Evolutionary conservation across 2,113 vertebrate genomes (phyloP), one percentile per base, ranked within the genome.

Genomic region (Lophochroa leadbeateri): DNA sequence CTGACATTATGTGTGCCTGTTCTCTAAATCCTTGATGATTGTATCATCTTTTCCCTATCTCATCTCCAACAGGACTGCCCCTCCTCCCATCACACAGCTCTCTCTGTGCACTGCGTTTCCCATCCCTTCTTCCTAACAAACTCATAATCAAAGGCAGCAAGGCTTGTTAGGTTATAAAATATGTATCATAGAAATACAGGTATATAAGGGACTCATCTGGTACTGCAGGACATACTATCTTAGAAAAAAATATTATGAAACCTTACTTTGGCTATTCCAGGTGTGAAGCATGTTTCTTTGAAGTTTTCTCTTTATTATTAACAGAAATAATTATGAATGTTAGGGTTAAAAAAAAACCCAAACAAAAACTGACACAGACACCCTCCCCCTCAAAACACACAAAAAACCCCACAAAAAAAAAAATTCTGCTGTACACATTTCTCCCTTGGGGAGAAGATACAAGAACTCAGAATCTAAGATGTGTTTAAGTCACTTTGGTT

Each of bases 281-380:
- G 19, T 43, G 13, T n/a, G n/a, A 87, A 58, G 33, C 6, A 11
- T 13, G 8, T 65, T 80, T 80, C 49, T 74, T 76, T 86, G 52
- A 71, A 37, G 20, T 88, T 89, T 31, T 37, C 15, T 49, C 58
- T 55, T 55, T 33, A 46, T 9, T 7, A 19, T n/a, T 29, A 79
- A 61, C 24, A 72, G 35, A 89, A 86, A 46, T 24, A 11, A 5
- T 41, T 55, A 13, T 47, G 15, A 85, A 31, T 23, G 15, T 28
- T 21, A 17, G 33, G 16, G 21, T 1, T 4, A 39, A 3, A 3
- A 17, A 10, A 17, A 10, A 21, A 46, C 27, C 0, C 0, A 21
- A 21, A 39, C 39, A 57, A 61, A 69, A 69, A 10, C 1, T 21
- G 69, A 20, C 27, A 20, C 9, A 15, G 2, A 29, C 16, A 44